Evolutionary conservation across 2,797 vertebrate species (phyloP), one percentile per base, ranked within the genome.

Genomic region (Salmo trutta): DNA sequence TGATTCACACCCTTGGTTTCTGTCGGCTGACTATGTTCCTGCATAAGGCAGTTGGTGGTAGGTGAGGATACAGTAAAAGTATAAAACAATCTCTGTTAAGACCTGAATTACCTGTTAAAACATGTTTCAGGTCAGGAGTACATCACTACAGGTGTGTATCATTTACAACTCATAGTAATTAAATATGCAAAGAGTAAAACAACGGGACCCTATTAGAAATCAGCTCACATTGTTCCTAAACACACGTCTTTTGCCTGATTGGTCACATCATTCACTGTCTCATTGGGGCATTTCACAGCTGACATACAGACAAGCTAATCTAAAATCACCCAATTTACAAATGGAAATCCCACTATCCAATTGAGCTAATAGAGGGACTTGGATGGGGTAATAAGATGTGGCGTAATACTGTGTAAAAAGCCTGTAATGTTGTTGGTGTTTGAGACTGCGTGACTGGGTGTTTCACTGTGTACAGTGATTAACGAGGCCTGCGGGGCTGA

Each of bases 361-460:
- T 95, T 95, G 94, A 93, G 94, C 94, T 94, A 94, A 94, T 95
- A 92, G 93, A 94, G 93, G 91, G 92, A 93, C 92, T 94, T 94
- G 92, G 94, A 94, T 94, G 88, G 94, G 93, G 94, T 95, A 94
- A 94, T 94, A 93, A 92, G 93, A 95, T 94, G 93, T 94, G 93
- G 91, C 93, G 93, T 94, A 95, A 95, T 94, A 93, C 93, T 92
- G 92, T 94, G 92, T 94, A 95, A 94, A 93, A 93, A 92, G 91
- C 93, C 91, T 95, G 91, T 93, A 94, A 95, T 94, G 92, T 94
- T 93, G 93, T 92, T 93, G 93, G 89, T 92, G 92, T 92, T 87
- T 90, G 90, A 91, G 91, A 83, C 91, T 89, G 87, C 89, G 88
- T 90, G 89, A 88, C 89, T 90, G 90, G 88, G 79, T 93, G 91